These are phyloP conservation scores for Magallana nippona DNA, from an alignment of 2,888 invertebrate genomes.

Conservation along the genomic window DNA sequence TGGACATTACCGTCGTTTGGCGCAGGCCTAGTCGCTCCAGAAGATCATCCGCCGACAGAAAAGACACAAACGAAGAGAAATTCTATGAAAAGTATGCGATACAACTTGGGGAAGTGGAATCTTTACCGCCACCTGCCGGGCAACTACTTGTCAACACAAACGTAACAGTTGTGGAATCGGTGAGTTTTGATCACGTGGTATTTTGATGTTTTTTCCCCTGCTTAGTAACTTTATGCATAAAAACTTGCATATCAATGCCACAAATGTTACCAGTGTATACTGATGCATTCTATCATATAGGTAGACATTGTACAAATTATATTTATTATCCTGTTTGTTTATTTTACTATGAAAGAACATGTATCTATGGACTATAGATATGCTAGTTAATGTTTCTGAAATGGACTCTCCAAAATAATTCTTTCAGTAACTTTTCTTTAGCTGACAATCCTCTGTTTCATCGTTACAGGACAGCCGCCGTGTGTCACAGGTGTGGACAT, in stretches of 20 bases:
- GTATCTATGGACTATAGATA: no score
- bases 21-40: not conserved
- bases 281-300: no score
- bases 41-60: not conserved
- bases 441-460: not conserved
- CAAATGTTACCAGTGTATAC: no score
- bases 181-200: not conserved
- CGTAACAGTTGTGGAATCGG: constrained; percentile 28
- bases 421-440: not conserved
- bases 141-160: constrained; percentile 8
- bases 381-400: no score
- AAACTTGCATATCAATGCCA: no score
- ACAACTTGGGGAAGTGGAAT: constrained; percentile 30
- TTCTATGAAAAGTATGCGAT: constrained; percentile 42
- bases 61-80: not conserved
- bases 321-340: no score
- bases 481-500: constrained; percentile 30
- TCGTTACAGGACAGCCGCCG: constrained; percentile 8
- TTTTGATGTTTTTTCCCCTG: not conserved
- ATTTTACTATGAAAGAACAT: no score
- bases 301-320: no score
- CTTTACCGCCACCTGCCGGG: constrained; percentile 5
- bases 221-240: no score
- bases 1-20: constrained; percentile 50
- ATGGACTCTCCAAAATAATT: no score